These are phyloP conservation scores for Aphrophora alni DNA, from an alignment of 2,888 invertebrate species.

Conservation along the genomic window DNA sequence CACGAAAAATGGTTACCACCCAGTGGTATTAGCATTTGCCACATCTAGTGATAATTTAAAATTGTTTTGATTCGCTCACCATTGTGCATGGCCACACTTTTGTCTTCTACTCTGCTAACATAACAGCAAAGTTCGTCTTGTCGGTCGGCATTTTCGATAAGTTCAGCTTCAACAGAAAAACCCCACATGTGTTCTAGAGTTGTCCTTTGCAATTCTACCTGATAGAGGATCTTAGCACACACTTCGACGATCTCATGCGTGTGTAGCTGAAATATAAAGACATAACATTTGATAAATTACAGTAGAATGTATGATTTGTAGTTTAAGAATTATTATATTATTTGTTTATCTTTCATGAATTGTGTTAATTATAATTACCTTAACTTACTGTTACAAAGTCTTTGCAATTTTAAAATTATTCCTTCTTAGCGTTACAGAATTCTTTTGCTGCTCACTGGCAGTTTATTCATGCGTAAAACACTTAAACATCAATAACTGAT, in stretches of 20 bases:
- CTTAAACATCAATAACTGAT: too few relatives aligned
- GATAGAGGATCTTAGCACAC: constrained; percentile 95
- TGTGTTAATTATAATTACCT: too few relatives aligned
- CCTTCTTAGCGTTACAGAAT: too few relatives aligned
- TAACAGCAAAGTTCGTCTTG: constrained; percentile 98
- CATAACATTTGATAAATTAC: constrained; percentile 8
- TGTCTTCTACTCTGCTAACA: constrained; percentile 94
- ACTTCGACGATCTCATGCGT: constrained; percentile 96
- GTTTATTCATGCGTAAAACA: too few relatives aligned
- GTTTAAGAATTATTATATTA: too few relatives aligned
- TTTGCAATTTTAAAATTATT: too few relatives aligned
- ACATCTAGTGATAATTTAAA: too few relatives aligned
- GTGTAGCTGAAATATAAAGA: constrained; percentile 70
- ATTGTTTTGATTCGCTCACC: constrained; percentile 67
- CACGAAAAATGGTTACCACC: too few relatives aligned
- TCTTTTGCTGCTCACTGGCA: too few relatives aligned
- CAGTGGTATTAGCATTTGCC: too few relatives aligned
- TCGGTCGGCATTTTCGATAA: constrained; percentile 93
- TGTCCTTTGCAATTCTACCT: constrained; percentile 90
- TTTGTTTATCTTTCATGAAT: too few relatives aligned
- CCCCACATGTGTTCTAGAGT: constrained; percentile 97
- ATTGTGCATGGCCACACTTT: constrained; percentile 95
- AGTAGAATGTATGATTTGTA: background rate
- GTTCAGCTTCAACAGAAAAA: constrained; percentile 95
- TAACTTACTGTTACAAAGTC: too few relatives aligned